Conservation (phyloP, 2,888 invertebrate species). For the Pseudolycoriella hygida region DNA sequence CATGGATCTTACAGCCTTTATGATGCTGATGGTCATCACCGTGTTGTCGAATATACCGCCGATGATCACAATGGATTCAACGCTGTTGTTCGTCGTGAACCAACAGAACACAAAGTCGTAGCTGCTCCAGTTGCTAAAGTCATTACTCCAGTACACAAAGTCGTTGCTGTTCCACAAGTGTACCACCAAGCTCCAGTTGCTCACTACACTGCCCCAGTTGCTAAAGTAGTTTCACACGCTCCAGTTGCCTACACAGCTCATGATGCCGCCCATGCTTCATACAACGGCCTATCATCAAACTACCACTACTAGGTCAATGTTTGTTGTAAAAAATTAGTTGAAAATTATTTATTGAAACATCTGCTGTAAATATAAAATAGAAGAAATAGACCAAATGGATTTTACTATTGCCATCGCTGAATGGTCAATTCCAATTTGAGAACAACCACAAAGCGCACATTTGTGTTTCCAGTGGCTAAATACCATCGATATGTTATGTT, state of each 20-base stretch:
- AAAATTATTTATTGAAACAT: no score
- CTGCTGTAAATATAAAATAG: no score
- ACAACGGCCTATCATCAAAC: neutral
- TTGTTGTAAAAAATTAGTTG: no score
- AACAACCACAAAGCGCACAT: no score
- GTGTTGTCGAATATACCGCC: constrained; percentile 28
- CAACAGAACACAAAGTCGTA: constrained; percentile 14
- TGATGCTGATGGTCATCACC: constrained; percentile 26
- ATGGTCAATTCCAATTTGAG: no score
- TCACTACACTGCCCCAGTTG: neutral
- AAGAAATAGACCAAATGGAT: no score
- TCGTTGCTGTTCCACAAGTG: neutral
- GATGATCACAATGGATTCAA: constrained; percentile 28
- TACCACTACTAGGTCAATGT: neutral
- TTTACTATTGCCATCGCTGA: no score
- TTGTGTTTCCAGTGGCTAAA: no score
- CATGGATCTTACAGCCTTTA: constrained; percentile 26
- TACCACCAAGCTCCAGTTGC: neutral
- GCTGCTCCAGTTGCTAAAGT: constrained; percentile 11
- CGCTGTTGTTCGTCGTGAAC: constrained; percentile 27
- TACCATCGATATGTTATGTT: no score
- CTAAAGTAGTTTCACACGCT: neutral
- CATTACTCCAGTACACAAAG: constrained; percentile 5
- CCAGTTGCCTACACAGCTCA: neutral
- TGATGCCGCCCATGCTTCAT: neutral